These are phyloP conservation scores for Calyptommatus sinebrachiatus DNA, from an alignment of 2,113 vertebrate genomes.

Conservation along the genomic window DNA sequence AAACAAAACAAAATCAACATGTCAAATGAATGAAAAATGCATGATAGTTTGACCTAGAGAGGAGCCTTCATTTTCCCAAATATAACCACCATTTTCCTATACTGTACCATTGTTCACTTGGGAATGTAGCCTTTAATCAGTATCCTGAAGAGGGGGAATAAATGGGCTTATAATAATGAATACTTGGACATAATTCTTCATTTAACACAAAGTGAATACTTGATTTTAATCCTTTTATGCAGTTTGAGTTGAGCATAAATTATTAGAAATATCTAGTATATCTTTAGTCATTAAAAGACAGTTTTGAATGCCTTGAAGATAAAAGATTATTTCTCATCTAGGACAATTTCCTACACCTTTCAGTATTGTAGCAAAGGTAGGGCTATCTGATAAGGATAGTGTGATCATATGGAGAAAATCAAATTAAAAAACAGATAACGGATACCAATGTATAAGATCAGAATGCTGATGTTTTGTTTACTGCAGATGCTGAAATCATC, in stretches of 20 bases:
- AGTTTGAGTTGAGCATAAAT: constrained; percentile 29
- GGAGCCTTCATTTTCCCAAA: neutral
- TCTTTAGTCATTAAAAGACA: constrained; percentile 49
- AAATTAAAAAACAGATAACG: constrained; percentile 28
- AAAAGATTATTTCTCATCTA: neutral
- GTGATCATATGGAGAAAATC: neutral
- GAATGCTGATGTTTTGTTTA: constrained; percentile 13
- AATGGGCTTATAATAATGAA: constrained; percentile 11
- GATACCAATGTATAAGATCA: constrained; percentile 36
- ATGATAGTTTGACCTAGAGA: neutral
- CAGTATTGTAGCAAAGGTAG: neutral
- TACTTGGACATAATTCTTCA: constrained; percentile 22
- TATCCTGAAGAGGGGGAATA: neutral
- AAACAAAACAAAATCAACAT: neutral
- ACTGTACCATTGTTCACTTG: neutral
- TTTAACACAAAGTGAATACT: constrained; percentile 32
- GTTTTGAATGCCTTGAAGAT: neutral
- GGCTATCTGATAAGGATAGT: neutral
- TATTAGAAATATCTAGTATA: constrained; percentile 55
- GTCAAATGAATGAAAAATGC: constrained; percentile 7
- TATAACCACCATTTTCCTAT: neutral
- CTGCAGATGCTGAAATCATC: constrained; percentile 44
- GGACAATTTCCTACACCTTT: neutral
- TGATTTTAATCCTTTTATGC: constrained; percentile 7
- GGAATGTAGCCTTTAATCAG: neutral